Conservation (phyloP, 2,113 vertebrate genomes). For the Halcyon malimbica region DNA sequence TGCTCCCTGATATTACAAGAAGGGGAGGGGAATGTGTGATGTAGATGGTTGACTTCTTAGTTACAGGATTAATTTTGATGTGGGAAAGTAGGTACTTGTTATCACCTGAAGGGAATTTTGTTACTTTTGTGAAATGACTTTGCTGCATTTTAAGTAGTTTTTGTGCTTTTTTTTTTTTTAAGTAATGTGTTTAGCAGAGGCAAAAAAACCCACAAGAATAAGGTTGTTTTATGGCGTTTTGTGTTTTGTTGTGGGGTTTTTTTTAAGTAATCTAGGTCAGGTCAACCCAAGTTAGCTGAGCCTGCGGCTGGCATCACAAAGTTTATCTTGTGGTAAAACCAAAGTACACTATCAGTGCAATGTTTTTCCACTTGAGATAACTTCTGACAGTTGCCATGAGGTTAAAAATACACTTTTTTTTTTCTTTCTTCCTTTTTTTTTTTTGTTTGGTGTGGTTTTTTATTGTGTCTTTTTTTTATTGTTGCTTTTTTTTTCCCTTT, state of each 20-base stretch:
- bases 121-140: neutral
- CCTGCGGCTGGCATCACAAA: slow-evolving; percentile 44
- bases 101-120: neutral
- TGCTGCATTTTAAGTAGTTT: neutral
- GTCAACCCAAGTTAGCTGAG: slow-evolving; percentile 19
- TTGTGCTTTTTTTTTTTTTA: neutral
- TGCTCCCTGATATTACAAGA: neutral
- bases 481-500: neutral
- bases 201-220: neutral
- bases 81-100: neutral
- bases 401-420: neutral
- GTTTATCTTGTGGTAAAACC: slow-evolving; percentile 48
- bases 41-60: neutral
- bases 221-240: neutral
- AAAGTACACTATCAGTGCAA: neutral
- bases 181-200: neutral
- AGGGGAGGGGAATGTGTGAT: too few relatives aligned
- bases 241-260: neutral
- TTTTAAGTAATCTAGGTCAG: slow-evolving; percentile 36
- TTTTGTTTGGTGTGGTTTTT: too few relatives aligned
- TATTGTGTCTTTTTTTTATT: neutral
- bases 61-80: neutral
- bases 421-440: neutral
- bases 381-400: slow-evolving; percentile 46
- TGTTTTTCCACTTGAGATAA: slow-evolving; percentile 54